Conservation (phyloP, 2,888 invertebrate genomes). For the Priapulus caudatus region DNA sequence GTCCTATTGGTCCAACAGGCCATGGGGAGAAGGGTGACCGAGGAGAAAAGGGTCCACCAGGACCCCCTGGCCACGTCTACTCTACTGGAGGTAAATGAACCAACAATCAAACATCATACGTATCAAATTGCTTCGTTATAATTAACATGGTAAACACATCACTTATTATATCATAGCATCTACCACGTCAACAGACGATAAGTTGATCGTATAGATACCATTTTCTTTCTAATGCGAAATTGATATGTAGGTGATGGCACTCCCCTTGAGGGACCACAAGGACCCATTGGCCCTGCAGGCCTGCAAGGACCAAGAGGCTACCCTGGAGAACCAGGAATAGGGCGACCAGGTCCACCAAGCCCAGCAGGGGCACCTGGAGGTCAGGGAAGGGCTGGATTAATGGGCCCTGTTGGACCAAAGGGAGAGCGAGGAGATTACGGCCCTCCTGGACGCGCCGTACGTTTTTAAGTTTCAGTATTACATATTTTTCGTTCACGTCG, state of each 20-base stretch:
- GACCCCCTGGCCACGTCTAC: conserved; percentile 29
- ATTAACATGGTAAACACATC: too few relatives aligned
- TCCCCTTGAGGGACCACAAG: conserved; percentile 18
- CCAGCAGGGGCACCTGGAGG: conserved; percentile 8
- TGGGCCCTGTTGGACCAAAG: conserved; percentile 18
- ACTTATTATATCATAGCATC: too few relatives aligned
- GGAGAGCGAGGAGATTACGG: conserved; percentile 9
- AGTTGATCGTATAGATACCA: too few relatives aligned
- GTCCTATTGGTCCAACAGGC: conserved; percentile 12
- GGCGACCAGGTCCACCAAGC: conserved; percentile 9
- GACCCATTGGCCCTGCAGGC: conserved; percentile 22
- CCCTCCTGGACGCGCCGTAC: conserved; percentile 7
- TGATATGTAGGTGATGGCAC: too few relatives aligned
- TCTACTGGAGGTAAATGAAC: too few relatives aligned
- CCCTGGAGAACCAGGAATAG: too few relatives aligned
- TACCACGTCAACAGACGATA: too few relatives aligned
- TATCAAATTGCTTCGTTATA: too few relatives aligned
- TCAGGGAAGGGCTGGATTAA: conserved; percentile 23
- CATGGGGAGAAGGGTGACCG: conserved; percentile 8
- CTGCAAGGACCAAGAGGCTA: conserved; percentile 14
- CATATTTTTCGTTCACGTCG: too few relatives aligned
- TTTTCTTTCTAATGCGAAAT: too few relatives aligned
- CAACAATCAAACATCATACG: too few relatives aligned
- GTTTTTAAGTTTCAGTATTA: too few relatives aligned
- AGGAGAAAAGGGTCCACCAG: conserved; percentile 23